Percentiles rank a stretch among this genome's conserved stretches.
These are phyloP conservation scores for Globodera ellingtonae DNA, from an alignment of 1,140 invertebrate genomes.

Conservation along the genomic window DNA sequence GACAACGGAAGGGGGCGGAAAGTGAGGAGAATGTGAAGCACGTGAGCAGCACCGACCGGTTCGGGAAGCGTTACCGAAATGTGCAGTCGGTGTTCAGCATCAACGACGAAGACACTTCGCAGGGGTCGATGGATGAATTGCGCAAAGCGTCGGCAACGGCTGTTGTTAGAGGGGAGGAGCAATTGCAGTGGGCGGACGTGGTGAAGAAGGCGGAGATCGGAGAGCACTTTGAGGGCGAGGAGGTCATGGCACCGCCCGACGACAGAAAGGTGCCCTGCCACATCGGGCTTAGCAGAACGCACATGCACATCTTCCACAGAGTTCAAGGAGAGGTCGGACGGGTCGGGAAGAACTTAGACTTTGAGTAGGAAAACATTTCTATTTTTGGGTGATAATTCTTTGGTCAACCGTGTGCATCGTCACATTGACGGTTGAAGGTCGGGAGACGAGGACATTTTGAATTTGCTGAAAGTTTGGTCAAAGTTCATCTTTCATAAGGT, in stretches of 20 bases:
- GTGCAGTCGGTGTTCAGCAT: conserved; percentile 84
- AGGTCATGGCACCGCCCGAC: conserved; percentile 33
- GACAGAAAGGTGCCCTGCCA: conserved; percentile 43
- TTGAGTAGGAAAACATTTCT: background rate
- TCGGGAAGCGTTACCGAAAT: conserved; percentile 43
- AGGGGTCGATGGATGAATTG: conserved; percentile 38
- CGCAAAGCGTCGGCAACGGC: background rate
- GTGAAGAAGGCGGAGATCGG: conserved; percentile 47
- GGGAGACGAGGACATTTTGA: background rate
- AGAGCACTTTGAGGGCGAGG: conserved; percentile 49
- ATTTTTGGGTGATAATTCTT: background rate
- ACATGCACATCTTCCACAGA: conserved; percentile 51
- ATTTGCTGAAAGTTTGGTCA: conserved; percentile 18
- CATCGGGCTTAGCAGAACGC: conserved; percentile 46
- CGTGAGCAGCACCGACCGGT: conserved; percentile 38
- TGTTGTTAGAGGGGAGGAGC: background rate
- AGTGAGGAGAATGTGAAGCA: conserved; percentile 35
- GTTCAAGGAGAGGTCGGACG: conserved; percentile 25
- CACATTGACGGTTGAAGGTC: background rate
- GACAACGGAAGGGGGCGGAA: background rate
- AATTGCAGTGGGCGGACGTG: conserved; percentile 54
- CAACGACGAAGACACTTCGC: conserved; percentile 67
- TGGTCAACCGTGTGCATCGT: background rate
- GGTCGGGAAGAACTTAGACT: background rate
- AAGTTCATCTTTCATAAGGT: background rate